Base-by-base conservation (phyloP, 2,888 invertebrate species). In the Tillus elongatus region DNA sequence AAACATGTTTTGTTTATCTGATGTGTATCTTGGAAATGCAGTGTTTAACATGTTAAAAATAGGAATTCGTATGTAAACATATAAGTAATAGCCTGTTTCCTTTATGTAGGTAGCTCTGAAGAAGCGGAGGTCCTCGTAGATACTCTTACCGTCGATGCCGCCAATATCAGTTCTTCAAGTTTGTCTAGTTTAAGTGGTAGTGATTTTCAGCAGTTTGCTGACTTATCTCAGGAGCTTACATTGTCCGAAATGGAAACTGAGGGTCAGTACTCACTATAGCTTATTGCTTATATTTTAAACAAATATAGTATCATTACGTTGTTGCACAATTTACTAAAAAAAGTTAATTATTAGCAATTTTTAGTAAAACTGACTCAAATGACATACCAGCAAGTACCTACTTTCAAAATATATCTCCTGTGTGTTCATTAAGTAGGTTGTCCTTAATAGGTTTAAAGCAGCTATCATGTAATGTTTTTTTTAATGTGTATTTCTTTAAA, bases 181-280 rank as follows among this genome's bases (percentile, higher is more conserved):
- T 40, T 60, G 30, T 45, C 57, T 2, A 45, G 48, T 16, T 49
- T 61, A 35, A 52, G 50, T 33, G 47, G 51, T 11, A 52, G 46
- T 19, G 61, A 62, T 44, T 48, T 60, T 15, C 58, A 61, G 39
- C 57, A 57, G 36, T 50, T 63, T 26, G 58, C 56, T 11, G 57
- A 63, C 39, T 46, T 62, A 27, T 59, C 63, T 3, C 54, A 61
- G 12, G 60, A 60, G 42, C 44, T 64, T 37, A 52, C 56, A 30
- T 45, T 61, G 33, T 47, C 48, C 13, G 56, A 56, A 15, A 56
- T 60, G 52, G 61, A 60, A 35, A 56, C 54, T 39, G 58, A 59
- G 46, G 56, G 57, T 58, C 47, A 32, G 12, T 35, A 16, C 13
- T 30, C 31, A 13, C 24, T n/a, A 4, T 6, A 16, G 3, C 29